These are phyloP conservation scores for Andrena cerasifolii DNA, from an alignment of 1,140 invertebrate genomes.

Conservation along the genomic window DNA sequence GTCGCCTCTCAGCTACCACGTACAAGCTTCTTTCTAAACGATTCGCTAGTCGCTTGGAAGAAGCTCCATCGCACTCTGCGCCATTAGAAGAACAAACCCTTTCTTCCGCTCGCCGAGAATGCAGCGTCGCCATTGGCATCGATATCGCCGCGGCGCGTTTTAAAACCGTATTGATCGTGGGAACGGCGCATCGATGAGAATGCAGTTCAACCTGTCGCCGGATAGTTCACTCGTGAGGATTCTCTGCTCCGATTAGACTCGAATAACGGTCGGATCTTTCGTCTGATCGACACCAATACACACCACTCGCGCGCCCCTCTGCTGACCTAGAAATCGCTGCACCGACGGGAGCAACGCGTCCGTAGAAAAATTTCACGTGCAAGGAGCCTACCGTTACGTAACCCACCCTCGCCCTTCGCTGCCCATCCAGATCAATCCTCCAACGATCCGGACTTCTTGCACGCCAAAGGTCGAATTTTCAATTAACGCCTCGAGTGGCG, in stretches of 20 bases:
- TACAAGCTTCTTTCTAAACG: too few relatives aligned
- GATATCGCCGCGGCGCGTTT: constrained; percentile 1
- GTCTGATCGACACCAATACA: constrained; percentile 17
- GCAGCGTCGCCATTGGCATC: constrained; percentile 3
- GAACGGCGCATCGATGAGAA: constrained; percentile 8
- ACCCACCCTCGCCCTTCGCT: too few relatives aligned
- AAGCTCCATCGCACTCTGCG: too few relatives aligned
- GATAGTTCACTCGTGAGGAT: constrained; percentile 17
- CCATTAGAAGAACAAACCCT: too few relatives aligned
- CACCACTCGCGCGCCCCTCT: background rate
- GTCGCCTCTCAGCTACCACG: too few relatives aligned
- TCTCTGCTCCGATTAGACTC: constrained; percentile 7
- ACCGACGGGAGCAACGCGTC: too few relatives aligned
- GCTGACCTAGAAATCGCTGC: constrained; percentile 10
- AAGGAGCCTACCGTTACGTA: too few relatives aligned
- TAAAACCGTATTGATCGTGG: constrained; percentile 28
- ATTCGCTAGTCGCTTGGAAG: too few relatives aligned
- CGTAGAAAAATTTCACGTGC: too few relatives aligned
- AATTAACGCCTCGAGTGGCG: too few relatives aligned
- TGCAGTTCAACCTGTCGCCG: constrained; percentile 10
- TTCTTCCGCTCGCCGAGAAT: too few relatives aligned
- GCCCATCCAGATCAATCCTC: constrained; percentile 3
- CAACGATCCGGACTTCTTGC: too few relatives aligned
- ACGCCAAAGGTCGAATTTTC: constrained; percentile 26
- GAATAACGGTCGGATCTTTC: background rate